Evolutionary conservation across 2,113 vertebrate species (phyloP), one percentile per base, ranked within the genome.

Genomic region (Blennius ocellaris): DNA sequence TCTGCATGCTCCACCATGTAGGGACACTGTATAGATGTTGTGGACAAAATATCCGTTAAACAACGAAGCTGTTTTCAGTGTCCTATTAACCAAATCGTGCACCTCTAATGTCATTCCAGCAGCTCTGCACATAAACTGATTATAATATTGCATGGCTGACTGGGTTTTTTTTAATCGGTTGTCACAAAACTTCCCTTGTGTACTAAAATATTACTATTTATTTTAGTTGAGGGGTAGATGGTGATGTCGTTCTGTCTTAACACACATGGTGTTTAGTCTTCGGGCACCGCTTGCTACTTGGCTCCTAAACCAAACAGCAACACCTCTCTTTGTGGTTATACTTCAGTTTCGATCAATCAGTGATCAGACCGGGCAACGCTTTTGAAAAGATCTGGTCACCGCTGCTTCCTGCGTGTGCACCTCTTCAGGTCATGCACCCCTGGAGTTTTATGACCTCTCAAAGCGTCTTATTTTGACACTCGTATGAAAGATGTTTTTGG

Each of bases 321-420:
- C 76, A 40, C 64, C 81, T 88, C 69, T 85, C 78, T 86, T 88
- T 89, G 86, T 87, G 80, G 87, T 90, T 87, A 47, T 76, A 21
- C 16, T 66, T 73, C 11, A 66, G 5, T 45, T 69, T 78, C 11
- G 10, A 1, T 30, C 2, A 30, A 30, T 30, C 21, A 30, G 4
- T 30, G 21, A 30, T 30, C 21, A 30, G 21, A 4, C 2, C 4
- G 21, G 21, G 21, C 21, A 2, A 30, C 47, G 43, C 37, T 48
- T 14, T 64, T 21, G 49, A 14, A 8, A 11, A 56, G 11, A 8
- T 7, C 30, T 58, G 17, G 6, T 14, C 57, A 43, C 11, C n/a
- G n/a, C 6, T 62, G 65, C 15, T 10, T 70, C 30, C 40, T 71
- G 54, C 53, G 40, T 69, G 50, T 52, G 16, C 8, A 14, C 60